Evolutionary conservation across 1,140 invertebrate species (phyloP).

Genomic region (Andricus grossulariae): DNA sequence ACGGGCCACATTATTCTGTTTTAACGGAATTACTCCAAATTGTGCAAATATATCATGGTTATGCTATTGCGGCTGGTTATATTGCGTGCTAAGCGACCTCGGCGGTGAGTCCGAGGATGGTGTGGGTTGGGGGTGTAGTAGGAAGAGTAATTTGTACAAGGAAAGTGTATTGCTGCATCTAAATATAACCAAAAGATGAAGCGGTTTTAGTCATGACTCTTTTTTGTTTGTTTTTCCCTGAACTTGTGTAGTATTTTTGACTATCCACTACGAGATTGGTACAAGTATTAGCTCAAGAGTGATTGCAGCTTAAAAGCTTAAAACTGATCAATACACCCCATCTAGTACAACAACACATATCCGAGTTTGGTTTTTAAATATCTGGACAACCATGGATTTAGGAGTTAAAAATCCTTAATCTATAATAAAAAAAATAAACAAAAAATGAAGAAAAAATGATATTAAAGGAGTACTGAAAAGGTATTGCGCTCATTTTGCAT

Average conservation of each 20-base stretch:
- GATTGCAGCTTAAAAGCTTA: too few species aligned
- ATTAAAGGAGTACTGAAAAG: too few species aligned
- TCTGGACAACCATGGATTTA: too few species aligned
- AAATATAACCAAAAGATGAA: slow-evolving; percentile 26
- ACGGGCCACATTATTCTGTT: slow-evolving; percentile 52
- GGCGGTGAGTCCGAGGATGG: slow-evolving; percentile 25
- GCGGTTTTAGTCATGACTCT: neutral
- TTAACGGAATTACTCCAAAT: slow-evolving; percentile 66
- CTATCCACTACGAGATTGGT: neutral
- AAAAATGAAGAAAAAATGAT: too few species aligned
- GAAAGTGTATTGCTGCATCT: slow-evolving; percentile 29
- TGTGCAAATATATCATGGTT: slow-evolving; percentile 63
- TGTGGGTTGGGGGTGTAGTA: neutral
- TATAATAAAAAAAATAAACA: too few species aligned
- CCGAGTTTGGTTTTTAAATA: too few species aligned
- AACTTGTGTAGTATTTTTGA: neutral
- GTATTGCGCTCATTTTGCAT: too few species aligned
- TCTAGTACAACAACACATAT: too few species aligned
- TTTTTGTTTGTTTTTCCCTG: slow-evolving; percentile 6
- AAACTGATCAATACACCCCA: too few species aligned
- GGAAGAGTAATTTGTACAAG: slow-evolving; percentile 15
- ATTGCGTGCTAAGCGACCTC: slow-evolving; percentile 53
- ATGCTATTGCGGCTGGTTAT: slow-evolving; percentile 59
- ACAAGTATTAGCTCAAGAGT: too few species aligned
- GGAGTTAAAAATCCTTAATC: too few species aligned